Conservation (phyloP, 2,797 vertebrate genomes). For the Cottoperca gobio region DNA sequence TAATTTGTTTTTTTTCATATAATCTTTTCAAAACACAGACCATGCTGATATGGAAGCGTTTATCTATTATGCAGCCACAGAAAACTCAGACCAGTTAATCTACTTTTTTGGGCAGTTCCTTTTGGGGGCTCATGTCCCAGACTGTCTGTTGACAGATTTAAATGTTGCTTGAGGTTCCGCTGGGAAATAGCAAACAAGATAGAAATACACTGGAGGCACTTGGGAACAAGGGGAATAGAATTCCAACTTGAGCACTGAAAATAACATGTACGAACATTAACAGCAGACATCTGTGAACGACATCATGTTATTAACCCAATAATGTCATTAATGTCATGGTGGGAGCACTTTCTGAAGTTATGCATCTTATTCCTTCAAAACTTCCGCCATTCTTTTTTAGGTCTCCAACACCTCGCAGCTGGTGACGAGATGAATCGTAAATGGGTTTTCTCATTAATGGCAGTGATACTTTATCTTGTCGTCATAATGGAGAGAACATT, state of each 20-base stretch:
- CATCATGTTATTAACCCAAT: slow-evolving; percentile 58
- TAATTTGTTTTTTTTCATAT: background rate
- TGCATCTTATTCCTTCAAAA: background rate
- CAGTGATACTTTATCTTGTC: background rate
- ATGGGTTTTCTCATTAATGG: background rate
- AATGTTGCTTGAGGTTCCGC: slow-evolving; percentile 45
- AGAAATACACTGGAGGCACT: slow-evolving; percentile 65
- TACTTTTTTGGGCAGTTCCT: slow-evolving; percentile 35
- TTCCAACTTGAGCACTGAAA: slow-evolving; percentile 38
- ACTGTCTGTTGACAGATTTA: slow-evolving; percentile 50
- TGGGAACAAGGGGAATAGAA: slow-evolving; percentile 53
- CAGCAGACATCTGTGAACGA: slow-evolving; percentile 64
- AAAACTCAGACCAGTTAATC: slow-evolving; percentile 15
- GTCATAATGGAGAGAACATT: background rate
- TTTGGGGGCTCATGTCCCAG: slow-evolving; percentile 29
- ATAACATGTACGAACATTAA: slow-evolving; percentile 43
- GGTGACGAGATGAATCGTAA: background rate
- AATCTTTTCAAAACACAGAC: background rate
- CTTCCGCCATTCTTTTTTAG: background rate
- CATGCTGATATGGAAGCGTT: background rate
- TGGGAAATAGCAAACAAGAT: slow-evolving; percentile 61
- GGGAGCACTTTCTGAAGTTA: slow-evolving; percentile 17
- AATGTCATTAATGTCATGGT: too few species aligned
- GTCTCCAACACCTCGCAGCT: background rate
- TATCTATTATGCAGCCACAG: background rate